Conservation (phyloP, 2,113 vertebrate species). For the Sterna hirundo region DNA sequence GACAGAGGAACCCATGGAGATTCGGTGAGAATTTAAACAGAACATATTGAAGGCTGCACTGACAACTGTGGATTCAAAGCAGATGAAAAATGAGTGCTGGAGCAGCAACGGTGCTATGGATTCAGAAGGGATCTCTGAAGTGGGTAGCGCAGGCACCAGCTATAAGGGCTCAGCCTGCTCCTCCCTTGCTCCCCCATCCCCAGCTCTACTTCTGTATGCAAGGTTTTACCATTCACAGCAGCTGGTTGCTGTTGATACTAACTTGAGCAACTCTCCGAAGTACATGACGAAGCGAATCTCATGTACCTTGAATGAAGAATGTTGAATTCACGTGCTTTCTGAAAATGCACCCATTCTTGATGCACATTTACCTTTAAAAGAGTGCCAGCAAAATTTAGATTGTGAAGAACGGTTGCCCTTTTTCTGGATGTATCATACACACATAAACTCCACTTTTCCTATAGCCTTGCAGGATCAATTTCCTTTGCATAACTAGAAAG, state of each 20-base stretch:
- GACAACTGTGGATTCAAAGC: conserved; percentile 2
- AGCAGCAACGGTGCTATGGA: neutral
- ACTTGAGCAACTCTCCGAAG: neutral
- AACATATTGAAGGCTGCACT: conserved; percentile 44
- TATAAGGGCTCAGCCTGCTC: neutral
- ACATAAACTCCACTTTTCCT: neutral
- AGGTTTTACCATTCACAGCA: neutral
- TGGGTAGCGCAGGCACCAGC: neutral
- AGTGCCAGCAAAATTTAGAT: neutral
- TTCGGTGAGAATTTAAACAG: conserved; percentile 20
- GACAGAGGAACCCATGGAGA: conserved; percentile 32
- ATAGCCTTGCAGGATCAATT: neutral
- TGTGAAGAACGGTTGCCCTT: neutral
- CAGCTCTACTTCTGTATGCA: neutral
- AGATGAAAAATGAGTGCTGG: conserved; percentile 39
- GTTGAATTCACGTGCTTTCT: neutral
- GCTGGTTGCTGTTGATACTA: neutral
- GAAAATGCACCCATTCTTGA: neutral
- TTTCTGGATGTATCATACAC: neutral
- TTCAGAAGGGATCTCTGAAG: neutral
- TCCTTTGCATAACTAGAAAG: neutral
- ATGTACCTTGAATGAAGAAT: neutral
- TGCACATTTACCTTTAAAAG: neutral
- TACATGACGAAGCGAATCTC: neutral
- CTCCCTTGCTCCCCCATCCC: neutral